Conservation (phyloP, 1,140 invertebrate species). For the Sitophilus oryzae region DNA sequence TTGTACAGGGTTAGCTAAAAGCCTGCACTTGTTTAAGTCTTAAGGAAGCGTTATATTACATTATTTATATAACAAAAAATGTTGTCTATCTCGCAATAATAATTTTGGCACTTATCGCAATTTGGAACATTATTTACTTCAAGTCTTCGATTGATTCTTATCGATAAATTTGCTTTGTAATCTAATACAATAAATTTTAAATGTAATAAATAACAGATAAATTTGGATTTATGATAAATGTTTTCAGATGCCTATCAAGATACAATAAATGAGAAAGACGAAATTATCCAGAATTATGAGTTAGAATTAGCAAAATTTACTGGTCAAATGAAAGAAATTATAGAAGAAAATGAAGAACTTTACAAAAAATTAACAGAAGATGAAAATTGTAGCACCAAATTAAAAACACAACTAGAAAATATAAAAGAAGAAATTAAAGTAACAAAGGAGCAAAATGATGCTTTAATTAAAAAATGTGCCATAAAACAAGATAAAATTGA, state of each 20-base stretch:
- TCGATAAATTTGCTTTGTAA: too few relatives aligned
- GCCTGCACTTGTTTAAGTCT: too few relatives aligned
- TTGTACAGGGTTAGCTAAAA: too few relatives aligned
- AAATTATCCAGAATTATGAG: constrained; percentile 56
- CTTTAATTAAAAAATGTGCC: constrained; percentile 50
- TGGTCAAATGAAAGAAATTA: constrained; percentile 53
- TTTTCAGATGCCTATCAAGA: constrained; percentile 64
- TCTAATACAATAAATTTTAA: too few relatives aligned
- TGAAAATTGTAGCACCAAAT: constrained; percentile 50
- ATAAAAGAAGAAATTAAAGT: constrained; percentile 50
- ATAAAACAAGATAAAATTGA: constrained; percentile 54
- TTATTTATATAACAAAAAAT: too few relatives aligned
- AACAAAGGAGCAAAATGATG: constrained; percentile 55
- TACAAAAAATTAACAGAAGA: constrained; percentile 47
- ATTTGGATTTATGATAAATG: too few relatives aligned
- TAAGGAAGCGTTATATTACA: too few relatives aligned
- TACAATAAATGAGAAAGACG: constrained; percentile 58
- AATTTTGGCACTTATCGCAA: too few relatives aligned
- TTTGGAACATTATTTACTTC: too few relatives aligned
- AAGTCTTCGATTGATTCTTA: not conserved
- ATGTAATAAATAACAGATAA: too few relatives aligned
- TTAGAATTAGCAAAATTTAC: constrained; percentile 56
- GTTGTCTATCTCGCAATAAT: too few relatives aligned
- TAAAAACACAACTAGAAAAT: constrained; percentile 44
- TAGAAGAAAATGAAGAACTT: constrained; percentile 58